Percentiles rank a stretch among this genome's conserved stretches.
Conservation (phyloP, 2,888 invertebrate species). For the Ashinkailepas kermadecensis region DNA sequence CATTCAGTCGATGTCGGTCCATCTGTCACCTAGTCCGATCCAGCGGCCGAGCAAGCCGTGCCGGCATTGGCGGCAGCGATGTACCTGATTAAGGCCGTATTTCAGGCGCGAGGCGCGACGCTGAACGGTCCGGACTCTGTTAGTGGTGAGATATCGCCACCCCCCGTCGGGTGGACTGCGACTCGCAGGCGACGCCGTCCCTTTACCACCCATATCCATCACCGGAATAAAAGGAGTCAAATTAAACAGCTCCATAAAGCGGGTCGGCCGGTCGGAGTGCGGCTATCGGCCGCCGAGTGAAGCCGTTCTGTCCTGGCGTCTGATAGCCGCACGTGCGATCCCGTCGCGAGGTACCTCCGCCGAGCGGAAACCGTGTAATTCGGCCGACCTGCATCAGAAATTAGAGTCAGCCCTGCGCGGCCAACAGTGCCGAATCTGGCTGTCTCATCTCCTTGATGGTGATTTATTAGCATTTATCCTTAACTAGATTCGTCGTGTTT, state of each 20-base stretch:
- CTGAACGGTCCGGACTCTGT: neutral
- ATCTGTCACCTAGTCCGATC: too few species aligned
- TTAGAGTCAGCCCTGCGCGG: neutral
- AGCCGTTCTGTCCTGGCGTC: neutral
- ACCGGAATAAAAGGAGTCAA: constrained; percentile 16
- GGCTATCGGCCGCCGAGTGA: neutral
- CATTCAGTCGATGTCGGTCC: neutral
- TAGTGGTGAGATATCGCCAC: neutral
- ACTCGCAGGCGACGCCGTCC: neutral
- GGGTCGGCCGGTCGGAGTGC: neutral
- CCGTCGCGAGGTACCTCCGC: neutral
- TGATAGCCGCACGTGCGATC: neutral
- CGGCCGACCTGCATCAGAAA: neutral
- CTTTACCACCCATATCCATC: constrained; percentile 14
- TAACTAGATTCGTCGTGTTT: constrained; percentile 19
- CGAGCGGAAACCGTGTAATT: neutral
- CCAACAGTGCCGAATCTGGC: neutral
- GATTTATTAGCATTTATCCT: constrained; percentile 21
- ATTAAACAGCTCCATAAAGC: constrained; percentile 20
- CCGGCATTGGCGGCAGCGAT: neutral
- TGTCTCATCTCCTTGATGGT: constrained; percentile 21
- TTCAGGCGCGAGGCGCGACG: neutral
- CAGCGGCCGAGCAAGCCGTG: neutral
- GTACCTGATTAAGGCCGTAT: constrained; percentile 20
- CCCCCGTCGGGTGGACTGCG: neutral